phyloP scores from a whole-genome alignment of 2,888 invertebrate species.

The Ennomos quercinarius region DNA sequence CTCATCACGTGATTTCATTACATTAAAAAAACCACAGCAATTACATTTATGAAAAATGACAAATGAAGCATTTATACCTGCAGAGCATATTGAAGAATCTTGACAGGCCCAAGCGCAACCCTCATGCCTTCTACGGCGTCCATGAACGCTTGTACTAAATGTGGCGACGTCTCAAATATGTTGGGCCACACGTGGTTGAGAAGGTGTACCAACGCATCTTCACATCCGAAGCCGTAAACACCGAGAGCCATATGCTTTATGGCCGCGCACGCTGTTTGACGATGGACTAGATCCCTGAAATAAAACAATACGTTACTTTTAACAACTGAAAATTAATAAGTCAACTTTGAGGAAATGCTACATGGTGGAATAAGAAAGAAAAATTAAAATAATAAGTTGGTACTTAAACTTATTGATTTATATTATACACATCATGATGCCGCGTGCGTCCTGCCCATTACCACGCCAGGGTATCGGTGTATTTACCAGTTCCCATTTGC shows the following conservation, averaged over 20 bases:
- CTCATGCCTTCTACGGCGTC: constrained; percentile 99
- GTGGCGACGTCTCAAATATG: constrained; percentile 99
- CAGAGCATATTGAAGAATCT: constrained; percentile 97
- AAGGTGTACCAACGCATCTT: constrained; percentile 98
- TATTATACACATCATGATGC: no score
- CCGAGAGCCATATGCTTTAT: constrained; percentile 99
- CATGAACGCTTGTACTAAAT: constrained; percentile 99
- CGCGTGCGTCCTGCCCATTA: no score
- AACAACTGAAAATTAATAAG: neutral
- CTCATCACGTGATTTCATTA: no score
- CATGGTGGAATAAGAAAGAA: no score
- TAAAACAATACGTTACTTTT: neutral
- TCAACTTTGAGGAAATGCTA: no score
- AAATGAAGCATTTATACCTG: constrained; percentile 86
- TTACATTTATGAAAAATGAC: no score
- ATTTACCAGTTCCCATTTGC: no score
- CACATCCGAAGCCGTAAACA: constrained; percentile 99
- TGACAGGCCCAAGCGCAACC: constrained; percentile 98
- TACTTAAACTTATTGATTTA: no score
- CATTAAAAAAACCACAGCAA: no score
- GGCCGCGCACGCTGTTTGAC: constrained; percentile 99
- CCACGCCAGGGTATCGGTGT: no score
- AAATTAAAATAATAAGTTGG: no score
- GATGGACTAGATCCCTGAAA: constrained; percentile 96
- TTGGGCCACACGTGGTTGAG: constrained; percentile 99